These are phyloP conservation scores for Dendroctonus ponderosae DNA, from an alignment of 1,140 invertebrate species.

Conservation along the genomic window DNA sequence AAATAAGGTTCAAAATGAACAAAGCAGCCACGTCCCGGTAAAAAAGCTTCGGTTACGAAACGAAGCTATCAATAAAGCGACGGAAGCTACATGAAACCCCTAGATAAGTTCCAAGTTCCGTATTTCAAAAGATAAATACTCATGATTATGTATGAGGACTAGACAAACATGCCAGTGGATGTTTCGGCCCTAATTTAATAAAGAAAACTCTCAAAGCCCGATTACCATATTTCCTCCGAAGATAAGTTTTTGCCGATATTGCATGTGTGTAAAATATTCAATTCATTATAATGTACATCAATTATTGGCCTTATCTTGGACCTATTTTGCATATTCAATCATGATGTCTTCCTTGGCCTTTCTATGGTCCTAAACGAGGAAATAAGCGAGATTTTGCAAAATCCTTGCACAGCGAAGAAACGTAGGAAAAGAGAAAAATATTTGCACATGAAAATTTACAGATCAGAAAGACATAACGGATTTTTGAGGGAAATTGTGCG, in stretches of 20 bases:
- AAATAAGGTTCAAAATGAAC: not conserved
- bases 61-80: not conserved
- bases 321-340: not conserved
- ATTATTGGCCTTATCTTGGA: not conserved
- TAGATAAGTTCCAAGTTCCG: not conserved
- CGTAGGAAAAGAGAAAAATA: too few relatives aligned
- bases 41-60: not conserved
- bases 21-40: not conserved
- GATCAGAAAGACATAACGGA: too few relatives aligned
- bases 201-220: not conserved
- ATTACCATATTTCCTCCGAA: conserved; percentile 7
- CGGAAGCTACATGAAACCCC: not conserved
- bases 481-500: too few relatives aligned
- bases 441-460: too few relatives aligned
- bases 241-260: conserved; percentile 6
- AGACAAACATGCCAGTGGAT: not conserved
- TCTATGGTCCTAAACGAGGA: not conserved
- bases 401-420: too few relatives aligned
- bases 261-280: not conserved
- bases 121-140: not conserved
- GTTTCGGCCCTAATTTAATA: conserved; percentile 1
- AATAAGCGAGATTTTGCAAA: too few relatives aligned
- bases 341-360: not conserved
- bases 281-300: not conserved
- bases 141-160: conserved; percentile 10